Conservation (phyloP, 1,140 invertebrate species). For the Lucilia cuprina region DNA sequence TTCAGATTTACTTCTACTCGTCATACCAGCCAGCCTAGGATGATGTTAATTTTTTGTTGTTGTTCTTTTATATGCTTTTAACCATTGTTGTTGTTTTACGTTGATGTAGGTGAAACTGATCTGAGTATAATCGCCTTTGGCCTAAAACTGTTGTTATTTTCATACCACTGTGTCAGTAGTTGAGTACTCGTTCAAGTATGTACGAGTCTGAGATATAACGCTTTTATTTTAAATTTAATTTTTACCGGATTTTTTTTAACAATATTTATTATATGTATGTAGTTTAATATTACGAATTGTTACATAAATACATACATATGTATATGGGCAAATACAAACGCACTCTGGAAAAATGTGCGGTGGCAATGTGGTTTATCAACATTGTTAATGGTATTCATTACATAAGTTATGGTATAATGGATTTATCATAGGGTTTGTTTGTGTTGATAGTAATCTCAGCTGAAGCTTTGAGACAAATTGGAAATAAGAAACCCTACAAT, state of each 20-base stretch:
- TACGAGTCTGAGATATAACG: background rate
- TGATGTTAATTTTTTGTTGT: too few relatives aligned
- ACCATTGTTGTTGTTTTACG: background rate
- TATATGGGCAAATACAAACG: background rate
- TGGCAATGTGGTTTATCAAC: background rate
- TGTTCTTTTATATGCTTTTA: background rate
- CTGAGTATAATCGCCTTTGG: background rate
- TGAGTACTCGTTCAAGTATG: background rate
- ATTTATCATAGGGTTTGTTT: background rate
- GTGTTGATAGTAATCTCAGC: too few relatives aligned
- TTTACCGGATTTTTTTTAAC: background rate
- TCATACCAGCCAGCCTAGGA: too few relatives aligned
- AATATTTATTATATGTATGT: background rate
- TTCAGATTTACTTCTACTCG: background rate
- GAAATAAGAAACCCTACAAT: too few relatives aligned
- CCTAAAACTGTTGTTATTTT: background rate
- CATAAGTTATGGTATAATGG: background rate
- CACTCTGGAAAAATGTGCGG: background rate
- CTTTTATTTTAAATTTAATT: background rate
- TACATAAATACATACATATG: background rate
- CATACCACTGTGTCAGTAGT: background rate
- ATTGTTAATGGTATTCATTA: background rate
- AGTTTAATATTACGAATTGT: background rate
- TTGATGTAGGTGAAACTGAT: background rate
- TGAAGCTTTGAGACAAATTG: too few relatives aligned